These are phyloP conservation scores for Buceros bicornis DNA, from an alignment of 2,797 vertebrate species.

Conservation along the genomic window DNA sequence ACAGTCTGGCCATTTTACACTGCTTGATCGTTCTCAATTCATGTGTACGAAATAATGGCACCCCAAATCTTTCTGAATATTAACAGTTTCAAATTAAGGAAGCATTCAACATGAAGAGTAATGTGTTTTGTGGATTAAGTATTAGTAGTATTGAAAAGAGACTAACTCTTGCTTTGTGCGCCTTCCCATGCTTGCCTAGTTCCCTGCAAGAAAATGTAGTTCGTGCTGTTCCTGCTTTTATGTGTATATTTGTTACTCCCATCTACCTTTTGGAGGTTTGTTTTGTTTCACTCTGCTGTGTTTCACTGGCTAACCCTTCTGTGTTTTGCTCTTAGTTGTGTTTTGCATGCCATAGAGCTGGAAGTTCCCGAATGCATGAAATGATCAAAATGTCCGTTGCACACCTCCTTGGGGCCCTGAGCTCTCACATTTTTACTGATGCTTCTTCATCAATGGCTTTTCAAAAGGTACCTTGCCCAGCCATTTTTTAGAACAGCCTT, in stretches of 20 bases:
- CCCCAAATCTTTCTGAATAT: background rate
- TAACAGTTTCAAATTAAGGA: background rate
- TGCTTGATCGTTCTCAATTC: background rate
- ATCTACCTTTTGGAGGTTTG: background rate
- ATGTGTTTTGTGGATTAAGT: background rate
- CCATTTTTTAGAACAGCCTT: background rate
- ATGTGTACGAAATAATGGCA: background rate
- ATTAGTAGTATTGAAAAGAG: background rate
- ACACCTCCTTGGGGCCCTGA: conserved; percentile 71
- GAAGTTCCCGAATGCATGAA: conserved; percentile 79
- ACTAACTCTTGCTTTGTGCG: background rate
- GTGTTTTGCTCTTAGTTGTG: conserved; percentile 76
- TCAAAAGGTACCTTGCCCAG: conserved; percentile 68
- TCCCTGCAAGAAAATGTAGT: background rate
- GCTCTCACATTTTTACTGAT: conserved; percentile 61
- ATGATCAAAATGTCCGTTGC: conserved; percentile 76
- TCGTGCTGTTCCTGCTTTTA: background rate
- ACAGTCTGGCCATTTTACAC: background rate
- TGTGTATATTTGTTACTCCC: background rate
- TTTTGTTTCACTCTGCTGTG: conserved; percentile 24
- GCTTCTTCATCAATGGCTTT: conserved; percentile 67
- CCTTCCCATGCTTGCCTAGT: conserved; percentile 49
- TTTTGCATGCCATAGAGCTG: conserved; percentile 79
- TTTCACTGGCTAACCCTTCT: conserved; percentile 66
- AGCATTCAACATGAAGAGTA: background rate